phyloP scores from a whole-genome alignment of 2,113 vertebrate genomes.

The Boulengeromyrus knoepffleri region DNA sequence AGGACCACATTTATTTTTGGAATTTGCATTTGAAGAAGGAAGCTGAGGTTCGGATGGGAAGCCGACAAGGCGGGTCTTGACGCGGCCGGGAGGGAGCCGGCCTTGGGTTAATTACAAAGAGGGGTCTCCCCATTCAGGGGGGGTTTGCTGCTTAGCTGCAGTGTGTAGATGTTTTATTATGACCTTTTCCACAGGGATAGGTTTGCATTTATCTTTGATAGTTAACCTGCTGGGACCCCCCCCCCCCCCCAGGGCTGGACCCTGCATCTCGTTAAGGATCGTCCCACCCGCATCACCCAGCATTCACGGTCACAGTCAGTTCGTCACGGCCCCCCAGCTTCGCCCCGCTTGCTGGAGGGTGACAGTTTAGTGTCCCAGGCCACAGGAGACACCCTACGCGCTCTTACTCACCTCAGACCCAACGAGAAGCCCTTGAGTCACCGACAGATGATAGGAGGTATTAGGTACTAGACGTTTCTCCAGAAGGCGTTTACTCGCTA shows the following conservation, averaged over 20 bases:
- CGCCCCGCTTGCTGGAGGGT: constrained; percentile 23
- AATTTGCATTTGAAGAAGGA: neutral
- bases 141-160: constrained; percentile 60
- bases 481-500: neutral
- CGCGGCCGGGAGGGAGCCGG: constrained; percentile 19
- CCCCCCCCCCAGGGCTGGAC: constrained; percentile 47
- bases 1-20: neutral
- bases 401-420: neutral
- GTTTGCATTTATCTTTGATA: constrained; percentile 73
- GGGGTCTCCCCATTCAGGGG: constrained; percentile 60
- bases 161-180: constrained; percentile 58
- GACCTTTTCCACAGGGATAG: constrained; percentile 64
- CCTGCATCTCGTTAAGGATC: constrained; percentile 67
- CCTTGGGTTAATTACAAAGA: constrained; percentile 64
- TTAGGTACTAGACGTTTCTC: neutral
- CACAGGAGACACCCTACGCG: neutral
- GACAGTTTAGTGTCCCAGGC: neutral
- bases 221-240: constrained; percentile 64
- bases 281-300: constrained; percentile 40
- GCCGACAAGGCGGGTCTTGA: neutral
- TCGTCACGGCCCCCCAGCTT: neutral
- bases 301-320: constrained; percentile 32
- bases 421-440: neutral
- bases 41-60: neutral
- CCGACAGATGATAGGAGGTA: neutral